Evolutionary conservation across 2,797 vertebrate species (phyloP).

Genomic region (Lutjanus campechanus): DNA sequence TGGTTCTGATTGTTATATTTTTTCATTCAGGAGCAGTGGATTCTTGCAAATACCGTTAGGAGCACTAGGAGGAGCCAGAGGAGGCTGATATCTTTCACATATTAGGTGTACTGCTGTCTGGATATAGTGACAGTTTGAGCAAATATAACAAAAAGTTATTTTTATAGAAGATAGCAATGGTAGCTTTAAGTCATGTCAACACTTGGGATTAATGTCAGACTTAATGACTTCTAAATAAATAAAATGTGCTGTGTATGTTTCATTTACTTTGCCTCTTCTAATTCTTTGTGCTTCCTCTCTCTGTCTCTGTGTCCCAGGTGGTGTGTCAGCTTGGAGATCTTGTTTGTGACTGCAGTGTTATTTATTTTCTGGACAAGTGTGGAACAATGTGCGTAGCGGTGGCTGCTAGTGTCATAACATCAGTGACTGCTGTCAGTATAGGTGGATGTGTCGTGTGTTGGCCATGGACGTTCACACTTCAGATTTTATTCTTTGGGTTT

Average conservation of each 20-base stretch:
- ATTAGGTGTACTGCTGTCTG: too few relatives aligned
- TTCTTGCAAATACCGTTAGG: too few relatives aligned
- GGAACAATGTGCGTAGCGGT: slow-evolving; percentile 83
- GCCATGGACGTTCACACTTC: slow-evolving; percentile 55
- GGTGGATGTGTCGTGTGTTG: slow-evolving; percentile 59
- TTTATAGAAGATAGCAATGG: too few relatives aligned
- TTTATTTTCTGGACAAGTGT: slow-evolving; percentile 86
- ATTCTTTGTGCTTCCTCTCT: slow-evolving; percentile 3
- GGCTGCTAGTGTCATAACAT: slow-evolving; percentile 68
- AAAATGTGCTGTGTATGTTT: background rate
- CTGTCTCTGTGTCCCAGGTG: slow-evolving; percentile 80
- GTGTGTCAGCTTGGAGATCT: slow-evolving; percentile 83
- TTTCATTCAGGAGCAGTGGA: too few relatives aligned
- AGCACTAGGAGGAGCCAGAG: too few relatives aligned
- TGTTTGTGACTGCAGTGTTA: slow-evolving; percentile 89
- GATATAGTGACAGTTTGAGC: too few relatives aligned
- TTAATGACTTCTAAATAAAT: background rate
- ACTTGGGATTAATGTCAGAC: background rate
- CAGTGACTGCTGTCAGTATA: slow-evolving; percentile 64
- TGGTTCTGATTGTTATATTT: too few relatives aligned
- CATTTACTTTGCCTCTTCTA: background rate
- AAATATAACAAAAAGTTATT: too few relatives aligned
- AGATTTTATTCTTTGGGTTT: slow-evolving; percentile 63
- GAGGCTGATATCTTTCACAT: too few relatives aligned
- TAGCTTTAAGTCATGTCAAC: background rate